Base-by-base conservation (phyloP, 2,888 invertebrate genomes). In the Strigamia transsilvanica region DNA sequence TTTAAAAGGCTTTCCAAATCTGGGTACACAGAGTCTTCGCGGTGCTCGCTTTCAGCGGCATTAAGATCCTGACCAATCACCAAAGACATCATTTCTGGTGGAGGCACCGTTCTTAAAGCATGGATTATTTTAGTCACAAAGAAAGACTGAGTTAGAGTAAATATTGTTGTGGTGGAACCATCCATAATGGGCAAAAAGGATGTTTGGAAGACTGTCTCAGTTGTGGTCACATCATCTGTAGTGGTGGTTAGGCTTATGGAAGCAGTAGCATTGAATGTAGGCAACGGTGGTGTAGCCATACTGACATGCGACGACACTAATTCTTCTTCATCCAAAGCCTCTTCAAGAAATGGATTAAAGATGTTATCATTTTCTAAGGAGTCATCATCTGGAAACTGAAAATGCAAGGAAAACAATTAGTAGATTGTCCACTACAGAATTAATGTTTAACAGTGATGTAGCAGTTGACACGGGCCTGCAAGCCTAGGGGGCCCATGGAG, bases 171-270 rank as follows among this genome's bases (percentile, higher is more conserved):
- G 83, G 92, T 92, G 18, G 91, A 91, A 83, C 92, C 92, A 84
- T 92, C 91, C 56, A 96, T 91, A 0, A 96, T 92, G 0, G 97
- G 97, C 81, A 97, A 89, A 83, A 97, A 92, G 87, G 96, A 95
- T 0, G 97, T 97, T 88, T 95, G 96, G 21, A 95, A 89, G 90
- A 96, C 92, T 12, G 93, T 91, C 88, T 96, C 95, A 0, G 95
- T 96, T 6, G 96, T 95, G 85, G 96, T 95, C 89, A 95, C 97
- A 3, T 95, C 95, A 89, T 97, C 96, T 0, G 95, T 95, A 73
- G 94, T 90, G 0, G 95, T 96, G 6, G 83, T 83, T 2, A 86
- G 84, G 89, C 96, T 95, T 80, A 97, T 88, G 0, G 95, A 94
- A 15, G 95, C 95, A 0, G 95, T 96, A 87, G 94, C 94, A 87